Evolutionary conservation across 2,113 vertebrate species (phyloP).

Genomic region (Epinephelus lanceolatus): DNA sequence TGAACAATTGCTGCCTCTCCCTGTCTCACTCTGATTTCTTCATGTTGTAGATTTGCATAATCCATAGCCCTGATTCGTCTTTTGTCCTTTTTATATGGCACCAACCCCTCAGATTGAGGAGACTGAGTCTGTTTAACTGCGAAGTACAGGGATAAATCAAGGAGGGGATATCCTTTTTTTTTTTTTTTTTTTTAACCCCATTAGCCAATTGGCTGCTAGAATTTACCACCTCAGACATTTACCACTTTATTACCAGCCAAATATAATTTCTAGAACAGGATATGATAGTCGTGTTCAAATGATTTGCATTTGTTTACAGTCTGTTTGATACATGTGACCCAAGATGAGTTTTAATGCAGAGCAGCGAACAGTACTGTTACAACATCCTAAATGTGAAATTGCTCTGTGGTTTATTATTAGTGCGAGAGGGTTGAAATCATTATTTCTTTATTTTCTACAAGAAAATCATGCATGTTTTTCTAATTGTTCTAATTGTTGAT

Average conservation of each 20-base stretch:
- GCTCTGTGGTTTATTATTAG: too few relatives aligned
- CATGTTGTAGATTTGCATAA: slow-evolving; percentile 46
- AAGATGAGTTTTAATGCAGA: neutral
- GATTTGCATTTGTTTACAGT: neutral
- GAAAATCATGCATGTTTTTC: too few relatives aligned
- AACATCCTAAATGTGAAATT: too few relatives aligned
- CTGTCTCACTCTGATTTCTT: slow-evolving; percentile 1
- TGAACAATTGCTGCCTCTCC: neutral
- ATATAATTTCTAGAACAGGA: neutral
- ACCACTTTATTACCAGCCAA: neutral
- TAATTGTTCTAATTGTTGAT: too few relatives aligned
- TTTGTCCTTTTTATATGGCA: neutral
- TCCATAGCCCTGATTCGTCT: slow-evolving; percentile 21
- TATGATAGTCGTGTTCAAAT: neutral
- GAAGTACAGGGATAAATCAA: neutral
- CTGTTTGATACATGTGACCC: neutral
- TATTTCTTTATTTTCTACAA: too few relatives aligned
- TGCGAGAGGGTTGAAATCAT: too few relatives aligned
- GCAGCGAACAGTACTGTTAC: neutral
- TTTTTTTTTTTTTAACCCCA: neutral
- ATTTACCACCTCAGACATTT: neutral
- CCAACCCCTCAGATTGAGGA: neutral
- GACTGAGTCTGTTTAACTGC: slow-evolving; percentile 4
- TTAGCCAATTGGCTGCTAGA: neutral
- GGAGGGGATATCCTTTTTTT: neutral